Conservation (phyloP, 2,888 invertebrate genomes). For the Venusia cambrica region DNA sequence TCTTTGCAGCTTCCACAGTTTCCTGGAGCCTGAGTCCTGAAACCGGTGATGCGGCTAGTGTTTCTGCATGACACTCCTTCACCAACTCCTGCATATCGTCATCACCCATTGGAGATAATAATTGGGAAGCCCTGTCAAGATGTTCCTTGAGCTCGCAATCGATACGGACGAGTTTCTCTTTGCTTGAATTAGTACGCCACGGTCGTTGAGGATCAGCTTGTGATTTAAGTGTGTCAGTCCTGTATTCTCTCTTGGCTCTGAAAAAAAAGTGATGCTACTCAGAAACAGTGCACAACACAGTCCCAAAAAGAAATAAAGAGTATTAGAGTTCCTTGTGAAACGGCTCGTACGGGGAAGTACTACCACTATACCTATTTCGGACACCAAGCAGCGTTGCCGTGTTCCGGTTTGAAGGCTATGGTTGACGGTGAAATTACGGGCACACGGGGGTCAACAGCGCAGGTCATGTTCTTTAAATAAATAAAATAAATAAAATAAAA, state of each 20-base stretch:
- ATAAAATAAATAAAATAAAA: no score
- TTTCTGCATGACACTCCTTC: conserved; percentile 48
- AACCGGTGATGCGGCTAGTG: conserved; percentile 32
- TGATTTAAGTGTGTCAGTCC: conserved; percentile 25
- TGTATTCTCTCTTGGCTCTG: conserved; percentile 43
- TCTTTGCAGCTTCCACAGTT: conserved; percentile 60
- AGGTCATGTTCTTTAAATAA: no score
- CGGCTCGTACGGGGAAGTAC: no score
- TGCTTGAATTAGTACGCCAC: conserved; percentile 64
- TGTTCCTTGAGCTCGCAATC: conserved; percentile 62
- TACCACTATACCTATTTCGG: no score
- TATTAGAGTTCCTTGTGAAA: no score
- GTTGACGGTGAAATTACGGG: no score
- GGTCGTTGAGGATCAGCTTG: conserved; percentile 57
- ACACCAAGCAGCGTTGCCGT: no score
- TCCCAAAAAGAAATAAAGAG: no score
- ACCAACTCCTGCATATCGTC: conserved; percentile 54
- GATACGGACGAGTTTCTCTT: conserved; percentile 61
- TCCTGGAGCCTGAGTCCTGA: conserved; percentile 45
- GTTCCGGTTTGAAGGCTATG: no score
- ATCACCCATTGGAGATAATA: conserved; percentile 49
- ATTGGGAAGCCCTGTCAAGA: conserved; percentile 44
- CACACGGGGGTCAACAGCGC: no score
- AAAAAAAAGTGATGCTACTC: no score
- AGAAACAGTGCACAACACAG: no score